phyloP scores from a whole-genome alignment of 2,797 vertebrate genomes.

The Chelmon rostratus region DNA sequence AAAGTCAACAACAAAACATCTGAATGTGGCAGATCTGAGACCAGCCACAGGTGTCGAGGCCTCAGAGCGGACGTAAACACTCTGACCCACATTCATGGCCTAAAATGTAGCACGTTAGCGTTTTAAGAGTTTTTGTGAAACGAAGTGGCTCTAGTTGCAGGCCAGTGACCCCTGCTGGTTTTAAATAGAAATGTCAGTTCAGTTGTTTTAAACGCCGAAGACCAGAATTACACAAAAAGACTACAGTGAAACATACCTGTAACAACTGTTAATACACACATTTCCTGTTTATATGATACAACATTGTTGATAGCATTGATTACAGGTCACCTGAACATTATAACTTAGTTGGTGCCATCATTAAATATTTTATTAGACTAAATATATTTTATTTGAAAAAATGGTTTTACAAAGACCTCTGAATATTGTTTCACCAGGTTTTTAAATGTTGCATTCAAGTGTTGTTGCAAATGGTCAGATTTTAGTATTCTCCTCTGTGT shows the following conservation, averaged over 20 bases:
- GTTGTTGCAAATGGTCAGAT: not conserved
- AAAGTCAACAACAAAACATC: conserved; percentile 46
- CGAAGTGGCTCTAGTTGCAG: not conserved
- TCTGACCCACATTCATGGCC: conserved; percentile 16
- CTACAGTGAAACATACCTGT: too few relatives aligned
- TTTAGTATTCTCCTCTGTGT: not conserved
- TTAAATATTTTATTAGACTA: not conserved
- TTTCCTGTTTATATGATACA: conserved; percentile 2
- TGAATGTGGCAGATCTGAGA: conserved; percentile 44
- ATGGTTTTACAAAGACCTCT: not conserved
- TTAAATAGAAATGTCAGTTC: not conserved
- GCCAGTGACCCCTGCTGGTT: conserved; percentile 37
- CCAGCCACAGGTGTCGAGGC: conserved; percentile 25
- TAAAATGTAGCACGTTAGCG: conserved; percentile 42
- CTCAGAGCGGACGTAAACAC: conserved; percentile 33
- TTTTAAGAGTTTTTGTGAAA: conserved; percentile 23
- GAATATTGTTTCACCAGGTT: not conserved
- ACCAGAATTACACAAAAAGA: not conserved
- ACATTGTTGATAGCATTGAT: not conserved
- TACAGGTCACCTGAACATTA: not conserved
- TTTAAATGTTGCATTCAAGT: too few relatives aligned
- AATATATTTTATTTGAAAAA: not conserved
- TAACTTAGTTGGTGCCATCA: not conserved
- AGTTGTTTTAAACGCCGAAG: not conserved
- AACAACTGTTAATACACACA: not conserved